Conservation (phyloP, 23 tunicate genomes). For the Aplidium turbinatum region DNA sequence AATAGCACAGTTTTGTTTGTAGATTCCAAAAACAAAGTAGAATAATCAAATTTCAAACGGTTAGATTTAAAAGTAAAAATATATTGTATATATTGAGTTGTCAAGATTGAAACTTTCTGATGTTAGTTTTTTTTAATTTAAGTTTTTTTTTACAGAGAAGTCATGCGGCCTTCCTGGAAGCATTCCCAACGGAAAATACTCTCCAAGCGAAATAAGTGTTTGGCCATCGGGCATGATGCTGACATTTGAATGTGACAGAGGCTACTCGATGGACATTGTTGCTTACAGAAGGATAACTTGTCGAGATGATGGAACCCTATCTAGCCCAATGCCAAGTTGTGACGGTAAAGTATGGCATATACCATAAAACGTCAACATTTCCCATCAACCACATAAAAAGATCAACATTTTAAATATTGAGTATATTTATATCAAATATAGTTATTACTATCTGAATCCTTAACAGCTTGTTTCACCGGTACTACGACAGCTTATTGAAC, state of each 20-base stretch:
- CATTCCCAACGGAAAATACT: constrained; percentile 16
- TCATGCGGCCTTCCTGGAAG: constrained; percentile 18
- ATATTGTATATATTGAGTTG: too few relatives aligned
- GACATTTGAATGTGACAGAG: not conserved
- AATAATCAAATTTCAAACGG: too few relatives aligned
- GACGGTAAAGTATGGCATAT: not conserved
- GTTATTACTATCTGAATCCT: too few relatives aligned
- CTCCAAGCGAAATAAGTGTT: not conserved
- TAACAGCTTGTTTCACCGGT: too few relatives aligned
- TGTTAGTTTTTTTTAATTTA: not conserved
- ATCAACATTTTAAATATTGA: too few relatives aligned
- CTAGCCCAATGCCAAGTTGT: not conserved
- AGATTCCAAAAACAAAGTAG: too few relatives aligned
- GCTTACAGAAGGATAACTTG: constrained; percentile 23
- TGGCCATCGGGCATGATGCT: not conserved
- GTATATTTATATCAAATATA: too few relatives aligned
- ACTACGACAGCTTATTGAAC: too few relatives aligned
- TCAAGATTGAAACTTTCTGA: not conserved
- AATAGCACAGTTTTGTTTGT: too few relatives aligned
- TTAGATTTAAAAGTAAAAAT: too few relatives aligned
- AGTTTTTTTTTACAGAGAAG: not conserved
- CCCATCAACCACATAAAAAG: too few relatives aligned
- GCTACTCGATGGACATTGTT: not conserved
- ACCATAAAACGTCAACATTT: not conserved
- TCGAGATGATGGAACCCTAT: not conserved